A percentile compares a stretch with the other conserved stretches of the same genome.
These are phyloP conservation scores for Telenomus remus DNA, from an alignment of 1,140 invertebrate genomes.

Conservation along the genomic window DNA sequence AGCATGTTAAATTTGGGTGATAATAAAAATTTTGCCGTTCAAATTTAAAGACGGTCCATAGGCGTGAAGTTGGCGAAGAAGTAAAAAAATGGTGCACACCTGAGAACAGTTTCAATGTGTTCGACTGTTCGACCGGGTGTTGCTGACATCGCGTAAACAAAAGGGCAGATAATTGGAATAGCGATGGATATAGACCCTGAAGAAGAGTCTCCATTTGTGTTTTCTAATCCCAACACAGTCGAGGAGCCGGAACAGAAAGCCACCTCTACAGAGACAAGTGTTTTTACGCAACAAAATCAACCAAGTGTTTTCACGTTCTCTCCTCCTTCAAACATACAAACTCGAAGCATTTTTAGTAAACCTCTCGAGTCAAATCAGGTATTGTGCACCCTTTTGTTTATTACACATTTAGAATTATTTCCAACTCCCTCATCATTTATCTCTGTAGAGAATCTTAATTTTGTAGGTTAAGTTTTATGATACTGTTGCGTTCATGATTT, in stretches of 20 bases:
- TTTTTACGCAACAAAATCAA: slow-evolving; percentile 9
- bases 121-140: no score
- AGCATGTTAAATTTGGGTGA: no score
- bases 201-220: slow-evolving; percentile 50
- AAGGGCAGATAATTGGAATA: neutral
- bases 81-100: no score
- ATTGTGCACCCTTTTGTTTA: no score
- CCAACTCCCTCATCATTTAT: no score
- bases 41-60: no score
- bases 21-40: no score
- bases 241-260: slow-evolving; percentile 18
- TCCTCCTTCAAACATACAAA: slow-evolving; percentile 13
- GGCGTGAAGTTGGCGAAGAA: no score
- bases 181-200: slow-evolving; percentile 10
- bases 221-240: slow-evolving; percentile 61
- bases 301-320: slow-evolving; percentile 58
- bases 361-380: neutral
- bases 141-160: no score
- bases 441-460: neutral
- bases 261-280: slow-evolving; percentile 23
- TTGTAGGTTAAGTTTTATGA: neutral
- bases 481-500: no score
- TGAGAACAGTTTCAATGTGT: no score
- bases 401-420: no score
- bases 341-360: neutral